Evolutionary conservation across 2,888 invertebrate genomes (phyloP), one percentile per base, ranked within the genome.

Genomic region (Caenorhabditis sp.): DNA sequence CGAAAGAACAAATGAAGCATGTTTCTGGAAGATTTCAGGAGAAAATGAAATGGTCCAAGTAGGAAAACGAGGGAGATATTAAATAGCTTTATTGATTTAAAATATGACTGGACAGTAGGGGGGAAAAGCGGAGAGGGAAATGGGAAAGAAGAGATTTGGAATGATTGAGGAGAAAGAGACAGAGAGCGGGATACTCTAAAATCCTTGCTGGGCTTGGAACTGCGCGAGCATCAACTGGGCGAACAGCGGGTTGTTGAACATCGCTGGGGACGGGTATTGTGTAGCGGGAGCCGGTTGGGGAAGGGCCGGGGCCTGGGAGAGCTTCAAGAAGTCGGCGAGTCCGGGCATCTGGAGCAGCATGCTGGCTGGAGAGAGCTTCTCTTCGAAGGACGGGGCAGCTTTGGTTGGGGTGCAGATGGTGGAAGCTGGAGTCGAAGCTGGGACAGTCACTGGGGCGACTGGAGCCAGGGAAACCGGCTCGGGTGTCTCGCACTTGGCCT

Each of bases 141-240:
- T 4, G 32, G 32, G 32, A 32, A 9, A 51, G 37, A 44, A 60
- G 37, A 32, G n/a, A 51, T 47, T 47, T 47, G 20, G 62, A 50
- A 15, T 24, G 26, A 50, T 28, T 18, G 15, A 55, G 18, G 13
- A 15, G 55, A 50, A 37, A 11, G 32, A 70, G 37, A 20, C 20
- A 28, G 13, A 50, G n/a, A n/a, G n/a, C n/a, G n/a, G n/a, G n/a
- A n/a, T n/a, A n/a, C n/a, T n/a, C n/a, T 61, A 76, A 26, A 81
- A 70, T 62, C 76, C 76, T 18, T 77, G 77, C 47, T 77, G 77
- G 1, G 20, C 44, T 58, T 67, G 76, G 18, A 76, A 40, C 8
- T 76, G 76, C 13, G 81, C 76, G 40, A 81, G 50, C 81, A 81
- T 76, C 2, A 81, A 11, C 47, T 81, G 81, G 15, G 81, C 81